Base-by-base conservation (phyloP, 2,797 vertebrate species). In the Furcifer pardalis region DNA sequence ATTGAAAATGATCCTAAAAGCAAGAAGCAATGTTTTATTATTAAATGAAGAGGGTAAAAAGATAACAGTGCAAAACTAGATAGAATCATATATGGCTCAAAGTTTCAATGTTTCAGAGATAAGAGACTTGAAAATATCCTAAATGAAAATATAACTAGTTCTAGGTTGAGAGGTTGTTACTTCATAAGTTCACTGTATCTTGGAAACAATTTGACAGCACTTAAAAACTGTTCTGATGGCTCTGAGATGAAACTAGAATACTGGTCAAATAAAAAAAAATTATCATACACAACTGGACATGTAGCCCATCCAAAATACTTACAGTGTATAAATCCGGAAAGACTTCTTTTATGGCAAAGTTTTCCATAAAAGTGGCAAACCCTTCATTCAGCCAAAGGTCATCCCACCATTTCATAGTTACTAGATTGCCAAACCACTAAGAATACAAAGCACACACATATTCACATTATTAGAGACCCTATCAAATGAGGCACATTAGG, bases 391-490 rank as follows among this genome's bases (percentile, higher is more conserved):
- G 95, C 98, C 98, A 99, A 44, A 99, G 94, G 93, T 99, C 98
- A 1, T 97, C 97, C 98, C 98, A 99, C 98, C 98, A 99, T 56
- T 96, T 95, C 98, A 99, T 99, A 30, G 98, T 99, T 60, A 99
- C 98, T 79, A 99, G 92, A 92, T 99, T 98, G 86, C 98, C 98
- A 96, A 99, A 99, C 98, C 98, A 99, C 98, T 99, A 87, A 9
- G 4, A 90, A 72, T 78, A 37, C 68, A 91, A 77, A 89, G 63
- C 21, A 72, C 32, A 49, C 7, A 72, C 5, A 52, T n/a, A 71
- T 60, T 40, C 30, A 7, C 40, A 27, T 68, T 80, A 42, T 77
- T 84, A 84, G 30, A 60, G 32, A 69, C n/a, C 44, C 25, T 69
- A n/a, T 44, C 52, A 77, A 40, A 83, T 65, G 60, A 75, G 30